Evolutionary conservation across 2,888 invertebrate species (phyloP), one percentile per base, ranked within the genome.

Genomic region (Agonopterix alstromeriana): DNA sequence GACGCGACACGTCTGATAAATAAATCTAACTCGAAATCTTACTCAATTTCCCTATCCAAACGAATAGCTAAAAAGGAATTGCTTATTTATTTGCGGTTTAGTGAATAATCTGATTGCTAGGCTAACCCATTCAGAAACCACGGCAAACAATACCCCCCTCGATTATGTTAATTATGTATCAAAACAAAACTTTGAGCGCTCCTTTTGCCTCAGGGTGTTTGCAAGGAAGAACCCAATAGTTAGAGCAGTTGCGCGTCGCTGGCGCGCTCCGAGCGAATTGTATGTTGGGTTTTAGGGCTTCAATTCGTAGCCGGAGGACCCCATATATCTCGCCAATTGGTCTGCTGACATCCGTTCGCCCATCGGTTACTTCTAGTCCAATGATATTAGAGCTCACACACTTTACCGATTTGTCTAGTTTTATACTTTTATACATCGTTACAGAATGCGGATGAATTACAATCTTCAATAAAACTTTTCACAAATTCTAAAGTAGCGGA

Each of bases 81-180:
- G 10, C 9, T 11, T 10, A 11, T 12, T 14, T 11, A 42, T 42
- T 14, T 11, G 9, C 10, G 42, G 9, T 12, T 11, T 42, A 42
- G 42, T 9, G 12, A 27, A 27, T 27, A 27, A 27, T 27, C 27
- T 27, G 7, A 27, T 27, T 27, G 5, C 27, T 27, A 27, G 27
- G 27, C 27, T 27, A 27, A 38, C 38, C 36, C 42, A 46, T 12
- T 44, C 41, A 42, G 11, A 45, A 50, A 44, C 36, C 51, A 48
- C 46, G 47, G 43, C 47, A 48, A 53, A 45, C 47, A 51, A 50
- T 54, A 52, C 42, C n/a, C 40, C 5, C 14, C 49, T 48, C 47
- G 54, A 58, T 55, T 54, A 56, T 56, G 52, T 50, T 56, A 55
- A 60, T 56, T 56, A 54, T 53, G 55, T 49, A 55, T 53, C 48